Evolutionary conservation across 2,888 invertebrate genomes (phyloP), one percentile per base, ranked within the genome.

Genomic region (Chaetogeoica ovagalla): DNA sequence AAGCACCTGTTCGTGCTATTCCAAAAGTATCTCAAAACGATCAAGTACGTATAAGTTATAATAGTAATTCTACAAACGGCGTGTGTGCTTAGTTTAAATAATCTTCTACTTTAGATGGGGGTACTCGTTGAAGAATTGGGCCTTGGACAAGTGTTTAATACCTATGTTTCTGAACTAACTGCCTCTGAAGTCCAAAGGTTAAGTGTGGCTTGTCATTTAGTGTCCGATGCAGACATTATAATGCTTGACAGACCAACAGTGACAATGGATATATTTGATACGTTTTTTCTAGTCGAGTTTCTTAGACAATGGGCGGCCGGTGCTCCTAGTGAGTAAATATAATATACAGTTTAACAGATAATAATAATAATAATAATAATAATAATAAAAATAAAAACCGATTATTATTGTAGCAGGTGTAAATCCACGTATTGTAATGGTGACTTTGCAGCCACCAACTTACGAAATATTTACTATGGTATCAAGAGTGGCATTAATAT

Each of bases 381-480:
- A 69, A 19, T 63, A 48, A n/a, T 8, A 55, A 57, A 65, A 43
- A 60, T 60, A 82, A 59, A n/a, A n/a, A n/a, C n/a, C 21, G 19
- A 19, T 59, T 75, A 52, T 59, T 75, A 52, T 60, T 79, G 59
- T 75, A 85, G 85, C 84, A 75, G 84, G 85, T 17, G 83, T 84
- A 30, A 83, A 85, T 82, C 91, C 94, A 0, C 89, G 95, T 83
- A 93, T 96, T 70, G 95, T 96, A 19, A 91, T 97, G 66, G 90
- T 97, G 88, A 96, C 97, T 0, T 88, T 97, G 52, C 96, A 96
- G 86, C 97, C 97, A 37, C 96, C 97, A 5, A 97, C 96, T 1
- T 96, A 96, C 85, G 97, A 97, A 87, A 96, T 97, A 84, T 92
- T 97, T 83, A 95, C 96, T 48, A 97, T 97, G 97, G 89, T 95